Conservation (phyloP, 2,797 vertebrate species). For the Percopsis omiscomaycus region DNA sequence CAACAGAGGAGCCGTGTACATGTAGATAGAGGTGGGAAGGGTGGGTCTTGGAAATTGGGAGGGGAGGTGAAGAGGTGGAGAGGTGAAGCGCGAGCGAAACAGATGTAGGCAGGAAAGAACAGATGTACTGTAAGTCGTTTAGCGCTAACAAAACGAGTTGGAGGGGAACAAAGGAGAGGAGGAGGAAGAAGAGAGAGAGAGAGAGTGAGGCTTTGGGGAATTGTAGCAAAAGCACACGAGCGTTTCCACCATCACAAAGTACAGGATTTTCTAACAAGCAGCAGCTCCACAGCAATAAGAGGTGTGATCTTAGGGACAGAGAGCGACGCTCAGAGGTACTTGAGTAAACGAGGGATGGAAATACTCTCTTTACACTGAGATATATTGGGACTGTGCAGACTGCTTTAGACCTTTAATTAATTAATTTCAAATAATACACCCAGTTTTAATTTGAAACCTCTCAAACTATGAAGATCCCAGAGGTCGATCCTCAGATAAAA, state of each 20-base stretch:
- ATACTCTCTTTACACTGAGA: neutral
- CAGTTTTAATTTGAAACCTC: slow-evolving; percentile 13
- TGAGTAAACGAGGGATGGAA: slow-evolving; percentile 2
- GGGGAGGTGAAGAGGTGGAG: slow-evolving; percentile 17
- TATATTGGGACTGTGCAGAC: neutral
- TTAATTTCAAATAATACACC: neutral
- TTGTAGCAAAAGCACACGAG: slow-evolving; percentile 1
- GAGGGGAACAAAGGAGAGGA: slow-evolving; percentile 44
- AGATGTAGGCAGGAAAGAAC: slow-evolving; percentile 8
- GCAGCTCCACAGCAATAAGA: slow-evolving; percentile 37
- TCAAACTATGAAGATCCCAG: slow-evolving; percentile 12
- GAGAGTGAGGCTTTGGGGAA: neutral
- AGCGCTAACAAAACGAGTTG: slow-evolving; percentile 2
- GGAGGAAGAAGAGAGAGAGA: slow-evolving; percentile 41
- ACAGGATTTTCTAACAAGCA: slow-evolving; percentile 31
- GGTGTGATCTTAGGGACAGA: slow-evolving; percentile 37
- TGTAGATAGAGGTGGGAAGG: neutral
- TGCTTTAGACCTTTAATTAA: neutral
- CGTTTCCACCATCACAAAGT: neutral
- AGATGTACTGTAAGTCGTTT: slow-evolving; percentile 1
- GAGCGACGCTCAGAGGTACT: slow-evolving; percentile 13
- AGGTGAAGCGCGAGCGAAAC: neutral
- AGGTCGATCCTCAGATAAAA: slow-evolving; percentile 21
- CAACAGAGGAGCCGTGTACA: slow-evolving; percentile 11
- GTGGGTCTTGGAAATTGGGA: neutral